Percentiles rank a stretch among this genome's conserved stretches.
phyloP scores from a whole-genome alignment of 2,888 invertebrate genomes.

The Nephrotoma guestfalica region DNA sequence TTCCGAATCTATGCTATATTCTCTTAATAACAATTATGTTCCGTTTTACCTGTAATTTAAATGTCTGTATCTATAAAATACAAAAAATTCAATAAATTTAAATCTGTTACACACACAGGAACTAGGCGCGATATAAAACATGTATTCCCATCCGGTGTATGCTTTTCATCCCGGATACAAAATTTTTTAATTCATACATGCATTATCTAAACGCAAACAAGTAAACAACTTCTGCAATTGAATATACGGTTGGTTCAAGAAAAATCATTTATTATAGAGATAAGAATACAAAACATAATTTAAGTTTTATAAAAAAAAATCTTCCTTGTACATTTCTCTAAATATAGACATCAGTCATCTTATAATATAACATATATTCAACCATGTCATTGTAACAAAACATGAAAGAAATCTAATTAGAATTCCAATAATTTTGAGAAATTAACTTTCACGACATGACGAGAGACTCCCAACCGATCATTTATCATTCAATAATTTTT shows the following conservation, averaged over 20 bases:
- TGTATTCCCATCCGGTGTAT: not conserved
- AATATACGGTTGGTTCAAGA: not conserved
- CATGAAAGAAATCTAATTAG: not conserved
- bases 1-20: too few relatives aligned
- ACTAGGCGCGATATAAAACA: not conserved
- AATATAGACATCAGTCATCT: not conserved
- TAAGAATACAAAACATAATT: not conserved
- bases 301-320: not conserved
- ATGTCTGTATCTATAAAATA: not conserved
- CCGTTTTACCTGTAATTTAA: not conserved
- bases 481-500: not conserved
- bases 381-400: not conserved
- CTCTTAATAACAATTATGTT: too few relatives aligned
- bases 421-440: not conserved
- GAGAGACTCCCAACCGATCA: not conserved
- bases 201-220: not conserved
- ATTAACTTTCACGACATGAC: not conserved
- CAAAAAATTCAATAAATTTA: not conserved
- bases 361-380: not conserved
- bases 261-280: not conserved
- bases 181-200: not conserved
- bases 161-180: not conserved
- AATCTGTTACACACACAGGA: not conserved
- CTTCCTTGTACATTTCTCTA: not conserved
- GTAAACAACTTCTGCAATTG: not conserved